phyloP scores from a whole-genome alignment of 2,888 invertebrate species.

The Eupithecia vulgata region DNA sequence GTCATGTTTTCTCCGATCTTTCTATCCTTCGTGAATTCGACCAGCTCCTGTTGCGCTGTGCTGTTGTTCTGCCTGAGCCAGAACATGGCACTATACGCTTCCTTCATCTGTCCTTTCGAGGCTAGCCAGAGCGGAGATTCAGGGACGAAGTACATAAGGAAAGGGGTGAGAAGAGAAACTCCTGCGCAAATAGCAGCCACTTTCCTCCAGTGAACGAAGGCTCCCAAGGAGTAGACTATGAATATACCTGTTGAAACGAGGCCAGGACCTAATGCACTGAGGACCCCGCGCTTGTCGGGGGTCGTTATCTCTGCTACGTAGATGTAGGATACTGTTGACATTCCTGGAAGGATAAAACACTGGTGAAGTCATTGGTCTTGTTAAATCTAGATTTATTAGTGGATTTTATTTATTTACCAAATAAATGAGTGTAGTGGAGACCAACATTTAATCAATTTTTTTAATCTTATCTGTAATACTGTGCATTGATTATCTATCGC shows the following conservation, averaged over 20 bases:
- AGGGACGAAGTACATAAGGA: constrained; percentile 86
- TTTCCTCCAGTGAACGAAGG: constrained; percentile 86
- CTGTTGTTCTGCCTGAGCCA: constrained; percentile 87
- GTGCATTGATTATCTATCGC: not conserved
- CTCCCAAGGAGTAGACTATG: constrained; percentile 87
- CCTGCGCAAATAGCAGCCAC: constrained; percentile 86
- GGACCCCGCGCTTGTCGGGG: constrained; percentile 86
- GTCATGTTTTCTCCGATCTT: constrained; percentile 68
- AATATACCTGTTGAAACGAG: constrained; percentile 89
- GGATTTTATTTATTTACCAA: not conserved
- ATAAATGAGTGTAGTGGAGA: not conserved
- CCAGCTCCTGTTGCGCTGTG: constrained; percentile 86
- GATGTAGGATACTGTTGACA: constrained; percentile 87
- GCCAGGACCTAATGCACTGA: constrained; percentile 88
- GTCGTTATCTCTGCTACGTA: constrained; percentile 88
- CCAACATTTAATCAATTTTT: not conserved
- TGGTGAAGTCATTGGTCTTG: not conserved
- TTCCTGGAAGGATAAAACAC: constrained; percentile 73
- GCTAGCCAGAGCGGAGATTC: constrained; percentile 89
- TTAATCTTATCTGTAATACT: not conserved
- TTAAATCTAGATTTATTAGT: not conserved
- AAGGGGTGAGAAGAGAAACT: constrained; percentile 82
- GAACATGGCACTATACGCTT: constrained; percentile 85
- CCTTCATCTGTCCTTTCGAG: constrained; percentile 83
- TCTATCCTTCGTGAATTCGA: constrained; percentile 82